Base-by-base conservation (phyloP, 2,888 invertebrate genomes). In the Conops quadrifasciatus region DNA sequence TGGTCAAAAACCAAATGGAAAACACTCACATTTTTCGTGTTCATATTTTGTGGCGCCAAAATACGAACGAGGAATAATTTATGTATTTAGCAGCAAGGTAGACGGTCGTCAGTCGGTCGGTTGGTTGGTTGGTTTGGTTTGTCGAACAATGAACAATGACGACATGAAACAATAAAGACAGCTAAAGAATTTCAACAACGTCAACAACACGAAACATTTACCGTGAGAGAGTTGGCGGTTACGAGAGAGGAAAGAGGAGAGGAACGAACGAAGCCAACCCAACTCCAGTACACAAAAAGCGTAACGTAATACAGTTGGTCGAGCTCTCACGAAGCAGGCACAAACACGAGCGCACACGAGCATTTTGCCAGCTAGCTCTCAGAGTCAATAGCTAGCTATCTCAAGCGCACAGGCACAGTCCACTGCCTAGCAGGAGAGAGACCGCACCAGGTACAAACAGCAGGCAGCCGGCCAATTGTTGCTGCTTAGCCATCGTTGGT, bases 21-120 rank as follows among this genome's bases (percentile, higher is more conserved):
- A n/a, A n/a, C n/a, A n/a, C n/a, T n/a, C n/a, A n/a, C n/a, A n/a
- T n/a, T 43, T 11, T 43, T 43, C 45, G 45, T 13, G 45, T 11
- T 21, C 16, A 21, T 26, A 13, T 58, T 43, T 58, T 26, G 58
- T 58, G 58, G 58, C 58, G 30, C 36, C 43, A 36, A 62, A 21
- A 30, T 43, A 43, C 36, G 30, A 19, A 16, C 36, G 19, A 62
- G 43, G 16, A 62, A 62, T 62, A 36, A 62, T 62, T 62, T 62
- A 62, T 43, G 62, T 24, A 62, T 62, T n/a, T n/a, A n/a, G 19
- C 43, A 36, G 43, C 36, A 19, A 58, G 26, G 58, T 26, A 26
- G 58, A 24, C 24, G 26, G 56, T 26, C 15, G 2, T 26, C 4
- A 13, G 45, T 43, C 45, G 45, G 45, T 43, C 45, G 45, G 45